Conservation (phyloP, 2,113 vertebrate species). For the Sinocyclocheilus grahami region DNA sequence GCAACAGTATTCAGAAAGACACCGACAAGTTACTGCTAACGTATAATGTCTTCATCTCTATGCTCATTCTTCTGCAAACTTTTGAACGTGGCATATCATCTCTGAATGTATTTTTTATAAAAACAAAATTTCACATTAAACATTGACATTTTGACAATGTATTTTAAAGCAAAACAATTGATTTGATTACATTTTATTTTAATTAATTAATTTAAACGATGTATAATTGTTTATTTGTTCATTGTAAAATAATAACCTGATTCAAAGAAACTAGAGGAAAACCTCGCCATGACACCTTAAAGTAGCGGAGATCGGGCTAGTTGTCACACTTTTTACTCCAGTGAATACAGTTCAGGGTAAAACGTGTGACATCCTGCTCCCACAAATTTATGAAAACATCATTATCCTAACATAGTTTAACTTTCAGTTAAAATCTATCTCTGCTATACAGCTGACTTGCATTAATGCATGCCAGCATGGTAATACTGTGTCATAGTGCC, state of each 20-base stretch:
- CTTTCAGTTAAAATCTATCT: neutral
- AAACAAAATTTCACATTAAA: neutral
- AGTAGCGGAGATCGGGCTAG: neutral
- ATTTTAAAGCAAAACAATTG: neutral
- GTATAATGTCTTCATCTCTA: neutral
- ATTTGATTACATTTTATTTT: neutral
- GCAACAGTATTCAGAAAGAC: constrained; percentile 25
- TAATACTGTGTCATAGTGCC: neutral
- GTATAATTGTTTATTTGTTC: neutral
- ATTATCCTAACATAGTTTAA: neutral
- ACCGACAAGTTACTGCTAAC: neutral
- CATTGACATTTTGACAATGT: neutral
- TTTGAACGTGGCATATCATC: neutral
- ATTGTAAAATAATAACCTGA: neutral
- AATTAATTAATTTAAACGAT: neutral
- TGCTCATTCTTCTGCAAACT: neutral
- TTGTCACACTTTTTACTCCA: neutral
- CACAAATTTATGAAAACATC: neutral
- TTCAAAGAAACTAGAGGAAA: neutral
- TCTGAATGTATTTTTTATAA: neutral
- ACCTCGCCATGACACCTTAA: neutral
- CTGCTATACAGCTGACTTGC: neutral
- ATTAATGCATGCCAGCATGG: neutral
- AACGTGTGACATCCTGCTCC: neutral
- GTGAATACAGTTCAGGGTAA: too few species aligned